Evolutionary conservation across 2,113 vertebrate genomes (phyloP), one percentile per base, ranked within the genome.

Genomic region (Nanorana parkeri): DNA sequence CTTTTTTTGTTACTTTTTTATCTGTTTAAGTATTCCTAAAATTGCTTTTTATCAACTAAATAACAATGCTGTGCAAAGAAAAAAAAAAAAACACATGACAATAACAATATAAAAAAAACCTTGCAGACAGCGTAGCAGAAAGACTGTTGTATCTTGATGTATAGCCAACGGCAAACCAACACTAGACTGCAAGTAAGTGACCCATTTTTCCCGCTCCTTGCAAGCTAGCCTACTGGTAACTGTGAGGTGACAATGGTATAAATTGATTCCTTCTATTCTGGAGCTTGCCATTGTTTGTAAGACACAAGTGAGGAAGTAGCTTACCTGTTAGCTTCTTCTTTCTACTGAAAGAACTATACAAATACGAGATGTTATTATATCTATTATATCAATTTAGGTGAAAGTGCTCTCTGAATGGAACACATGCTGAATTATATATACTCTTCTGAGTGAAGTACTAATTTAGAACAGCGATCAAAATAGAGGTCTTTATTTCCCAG

Each of bases 341-440:
- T 19, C 19, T 21, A 60, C 21, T 60, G 56, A 60, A 60, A 60
- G 56, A 60, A 60, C 56, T 60, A 60, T 60, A 60, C 21, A 60
- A 60, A 60, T 60, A 60, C 56, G n/a, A 60, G 17, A 60, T 60
- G 21, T 60, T 60, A 47, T 47, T 47, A 47, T 47, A 47, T 47
- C 21, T 21, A 60, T 60, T 60, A 60, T 60, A 21, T 21, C 56
- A n/a, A 60, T 60, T 19, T 60, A 21, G 4, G 21, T 60, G 56
- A 60, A 60, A 60, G 56, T 60, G 56, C 56, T 60, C n/a, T 60
- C 21, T 60, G 56, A n/a, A 60, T 60, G 4, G 56, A 60, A 60
- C 21, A 60, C 56, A n/a, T 60, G 17, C 56, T 19, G 56, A n/a
- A 60, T 60, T 60, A 60, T 60, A 60, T 60, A 60, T 19, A 60